Evolutionary conservation across 2,797 vertebrate species (phyloP).

Genomic region (Melopsittacus undulatus): DNA sequence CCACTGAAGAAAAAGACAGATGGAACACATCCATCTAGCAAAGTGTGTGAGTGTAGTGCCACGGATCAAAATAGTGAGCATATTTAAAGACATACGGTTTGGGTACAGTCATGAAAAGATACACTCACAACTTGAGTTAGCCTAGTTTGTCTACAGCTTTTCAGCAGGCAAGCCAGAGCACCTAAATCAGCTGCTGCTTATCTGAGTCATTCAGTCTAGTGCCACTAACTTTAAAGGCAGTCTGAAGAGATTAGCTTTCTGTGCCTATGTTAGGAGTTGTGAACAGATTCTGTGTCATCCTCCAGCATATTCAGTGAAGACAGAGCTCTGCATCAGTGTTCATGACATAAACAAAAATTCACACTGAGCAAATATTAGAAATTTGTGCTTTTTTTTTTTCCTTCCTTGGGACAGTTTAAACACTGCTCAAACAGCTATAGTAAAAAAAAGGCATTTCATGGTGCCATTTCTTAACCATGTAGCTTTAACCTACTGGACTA

Average conservation of each 20-base stretch:
- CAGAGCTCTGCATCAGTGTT: background rate
- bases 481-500: background rate
- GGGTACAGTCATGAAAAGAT: background rate
- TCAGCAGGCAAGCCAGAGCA: background rate
- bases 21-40: background rate
- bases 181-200: background rate
- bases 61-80: background rate
- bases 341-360: background rate
- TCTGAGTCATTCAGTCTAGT: constrained; percentile 7
- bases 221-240: background rate
- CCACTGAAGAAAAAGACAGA: background rate
- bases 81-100: constrained; percentile 13
- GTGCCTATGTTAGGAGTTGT: background rate
- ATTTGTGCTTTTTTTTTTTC: background rate
- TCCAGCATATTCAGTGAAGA: background rate
- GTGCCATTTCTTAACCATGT: background rate
- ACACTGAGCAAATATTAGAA: background rate
- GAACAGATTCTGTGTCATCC: background rate
- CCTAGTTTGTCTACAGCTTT: background rate
- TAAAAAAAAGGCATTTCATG: background rate
- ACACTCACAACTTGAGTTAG: background rate
- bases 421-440: background rate
- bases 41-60: background rate
- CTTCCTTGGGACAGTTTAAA: background rate
- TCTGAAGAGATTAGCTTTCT: background rate